Evolutionary conservation across 2,797 vertebrate species (phyloP).

Genomic region (Lates japonicus): DNA sequence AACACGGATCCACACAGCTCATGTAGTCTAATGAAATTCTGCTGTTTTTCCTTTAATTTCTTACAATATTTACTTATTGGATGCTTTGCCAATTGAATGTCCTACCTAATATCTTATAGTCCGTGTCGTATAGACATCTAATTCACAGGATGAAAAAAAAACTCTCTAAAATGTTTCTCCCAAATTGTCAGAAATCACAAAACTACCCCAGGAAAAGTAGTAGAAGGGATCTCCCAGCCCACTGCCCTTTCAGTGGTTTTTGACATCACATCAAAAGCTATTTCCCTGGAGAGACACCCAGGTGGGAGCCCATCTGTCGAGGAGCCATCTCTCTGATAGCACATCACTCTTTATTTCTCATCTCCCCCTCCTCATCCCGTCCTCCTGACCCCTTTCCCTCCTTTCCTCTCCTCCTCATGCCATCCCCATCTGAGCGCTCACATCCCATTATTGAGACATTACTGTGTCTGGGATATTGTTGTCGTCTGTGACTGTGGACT

Average conservation of each 20-base stretch:
- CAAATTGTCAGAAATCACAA: neutral
- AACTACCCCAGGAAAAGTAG: neutral
- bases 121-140: neutral
- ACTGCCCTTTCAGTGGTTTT: constrained; percentile 7
- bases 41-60: constrained; percentile 1
- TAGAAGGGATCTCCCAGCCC: neutral
- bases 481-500: constrained; percentile 21
- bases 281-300: constrained; percentile 36
- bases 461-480: constrained; percentile 27
- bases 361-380: constrained; percentile 20
- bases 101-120: neutral
- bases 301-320: constrained; percentile 50
- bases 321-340: constrained; percentile 31
- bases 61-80: neutral
- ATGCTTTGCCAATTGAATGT: constrained; percentile 4
- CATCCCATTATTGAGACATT: constrained; percentile 49
- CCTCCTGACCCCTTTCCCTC: neutral
- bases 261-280: constrained; percentile 32
- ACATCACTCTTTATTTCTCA: constrained; percentile 30
- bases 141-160: neutral
- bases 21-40: constrained; percentile 16
- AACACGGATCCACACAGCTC: constrained; percentile 2
- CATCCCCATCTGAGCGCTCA: constrained; percentile 19
- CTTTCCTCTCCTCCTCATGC: neutral
- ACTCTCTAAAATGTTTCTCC: neutral